phyloP scores from a whole-genome alignment of 2,888 invertebrate genomes.

The Hypolimnas misippus region DNA sequence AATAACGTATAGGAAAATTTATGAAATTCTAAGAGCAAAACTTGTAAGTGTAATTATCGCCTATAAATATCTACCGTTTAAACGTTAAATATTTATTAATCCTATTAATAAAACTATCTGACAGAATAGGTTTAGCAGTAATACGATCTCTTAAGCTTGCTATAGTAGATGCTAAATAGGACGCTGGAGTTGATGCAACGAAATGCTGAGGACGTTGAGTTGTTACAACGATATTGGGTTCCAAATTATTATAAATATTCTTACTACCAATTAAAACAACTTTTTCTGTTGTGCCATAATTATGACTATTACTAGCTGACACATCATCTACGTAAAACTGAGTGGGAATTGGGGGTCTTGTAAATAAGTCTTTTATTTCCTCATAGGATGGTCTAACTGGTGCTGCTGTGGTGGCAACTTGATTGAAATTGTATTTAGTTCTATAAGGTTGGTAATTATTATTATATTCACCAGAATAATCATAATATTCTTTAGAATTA shows the following conservation, averaged over 20 bases:
- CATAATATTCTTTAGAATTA: conserved; percentile 64
- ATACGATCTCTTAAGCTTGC: conserved; percentile 63
- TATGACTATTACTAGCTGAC: conserved; percentile 28
- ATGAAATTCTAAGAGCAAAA: too few species aligned
- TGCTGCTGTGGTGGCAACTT: conserved; percentile 28
- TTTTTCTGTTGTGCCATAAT: conserved; percentile 39
- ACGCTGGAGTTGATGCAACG: conserved; percentile 37
- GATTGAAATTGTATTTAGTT: conserved; percentile 55
- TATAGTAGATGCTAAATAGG: conserved; percentile 66
- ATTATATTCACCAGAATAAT: conserved; percentile 56
- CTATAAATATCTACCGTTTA: conserved; percentile 44
- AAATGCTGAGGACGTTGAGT: conserved; percentile 16
- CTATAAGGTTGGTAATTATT: conserved; percentile 57
- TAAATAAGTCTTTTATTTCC: conserved; percentile 61
- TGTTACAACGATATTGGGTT: conserved; percentile 1
- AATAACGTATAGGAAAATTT: too few species aligned
- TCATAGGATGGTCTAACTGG: conserved; percentile 51
- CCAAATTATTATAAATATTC: conserved; percentile 34
- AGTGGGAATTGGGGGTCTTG: conserved; percentile 48
- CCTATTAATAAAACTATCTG: conserved; percentile 64
- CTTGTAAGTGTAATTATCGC: too few species aligned
- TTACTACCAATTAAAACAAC: conserved; percentile 40
- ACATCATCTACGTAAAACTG: conserved; percentile 35
- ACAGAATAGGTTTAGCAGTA: conserved; percentile 61
- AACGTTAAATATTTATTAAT: conserved; percentile 74